These are phyloP conservation scores for Patella depressa DNA, from an alignment of 2,888 invertebrate species.

Conservation along the genomic window DNA sequence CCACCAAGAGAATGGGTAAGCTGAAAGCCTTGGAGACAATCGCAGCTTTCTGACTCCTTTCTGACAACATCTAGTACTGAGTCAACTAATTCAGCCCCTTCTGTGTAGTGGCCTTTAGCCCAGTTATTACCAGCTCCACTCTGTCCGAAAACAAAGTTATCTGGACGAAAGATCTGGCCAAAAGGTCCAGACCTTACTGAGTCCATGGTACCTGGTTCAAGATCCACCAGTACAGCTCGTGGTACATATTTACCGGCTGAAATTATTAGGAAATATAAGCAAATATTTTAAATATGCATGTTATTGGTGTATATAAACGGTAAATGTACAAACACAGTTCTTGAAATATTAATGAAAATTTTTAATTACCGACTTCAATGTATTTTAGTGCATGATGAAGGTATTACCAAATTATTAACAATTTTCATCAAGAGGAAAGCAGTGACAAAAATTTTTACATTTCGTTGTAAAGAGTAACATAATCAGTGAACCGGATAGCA, in stretches of 20 bases:
- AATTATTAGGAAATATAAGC: background rate
- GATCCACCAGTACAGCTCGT: background rate
- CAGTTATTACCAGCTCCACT: constrained; percentile 6
- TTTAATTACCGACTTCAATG: too few relatives aligned
- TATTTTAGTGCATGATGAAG: too few relatives aligned
- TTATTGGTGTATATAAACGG: too few relatives aligned
- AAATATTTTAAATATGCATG: too few relatives aligned
- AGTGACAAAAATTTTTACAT: too few relatives aligned
- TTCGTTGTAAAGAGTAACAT: too few relatives aligned
- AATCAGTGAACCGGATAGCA: too few relatives aligned
- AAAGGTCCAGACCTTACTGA: constrained; percentile 3
- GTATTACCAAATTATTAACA: too few relatives aligned
- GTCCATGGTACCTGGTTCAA: constrained; percentile 5
- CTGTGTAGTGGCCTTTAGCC: constrained; percentile 8
- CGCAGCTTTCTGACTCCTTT: background rate
- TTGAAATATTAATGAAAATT: too few relatives aligned
- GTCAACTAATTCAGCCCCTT: background rate
- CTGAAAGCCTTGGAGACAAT: background rate
- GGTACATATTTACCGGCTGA: constrained; percentile 5
- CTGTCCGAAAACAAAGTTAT: constrained; percentile 8
- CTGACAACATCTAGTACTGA: background rate
- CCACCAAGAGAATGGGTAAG: constrained; percentile 6
- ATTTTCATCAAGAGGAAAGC: too few relatives aligned
- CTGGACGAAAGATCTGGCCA: constrained; percentile 2
- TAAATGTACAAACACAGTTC: too few relatives aligned